Evolutionary conservation across 2,888 invertebrate genomes (phyloP).

Genomic region (Anticlea derivata): DNA sequence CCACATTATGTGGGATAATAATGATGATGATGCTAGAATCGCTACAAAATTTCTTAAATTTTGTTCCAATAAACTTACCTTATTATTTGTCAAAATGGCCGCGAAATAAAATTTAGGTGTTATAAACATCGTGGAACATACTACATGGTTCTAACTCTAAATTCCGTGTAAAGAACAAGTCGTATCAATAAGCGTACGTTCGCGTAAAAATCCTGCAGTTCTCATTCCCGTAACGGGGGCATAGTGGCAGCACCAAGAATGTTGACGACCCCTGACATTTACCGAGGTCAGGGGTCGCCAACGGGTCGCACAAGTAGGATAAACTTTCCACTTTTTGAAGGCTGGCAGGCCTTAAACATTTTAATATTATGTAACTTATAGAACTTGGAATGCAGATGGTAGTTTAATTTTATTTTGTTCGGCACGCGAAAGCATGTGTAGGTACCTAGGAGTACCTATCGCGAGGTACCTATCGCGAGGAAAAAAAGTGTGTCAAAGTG

Average conservation of each 20-base stretch:
- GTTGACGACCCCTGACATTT: conserved; percentile 50
- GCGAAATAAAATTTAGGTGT: too few species aligned
- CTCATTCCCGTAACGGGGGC: conserved; percentile 6
- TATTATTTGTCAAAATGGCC: too few species aligned
- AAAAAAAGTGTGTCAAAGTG: too few species aligned
- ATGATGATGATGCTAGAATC: too few species aligned
- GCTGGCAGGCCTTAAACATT: conserved; percentile 6
- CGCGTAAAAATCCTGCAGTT: conserved; percentile 8
- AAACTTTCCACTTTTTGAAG: conserved; percentile 32
- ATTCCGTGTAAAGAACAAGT: neutral
- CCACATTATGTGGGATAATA: too few species aligned
- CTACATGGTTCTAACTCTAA: too few species aligned
- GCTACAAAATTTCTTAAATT: too few species aligned
- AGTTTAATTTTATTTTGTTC: neutral
- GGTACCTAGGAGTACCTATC: too few species aligned
- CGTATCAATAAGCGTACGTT: neutral
- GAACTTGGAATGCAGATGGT: neutral
- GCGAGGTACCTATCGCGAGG: too few species aligned
- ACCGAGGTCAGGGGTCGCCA: conserved; percentile 44
- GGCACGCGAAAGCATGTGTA: too few species aligned
- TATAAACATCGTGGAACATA: too few species aligned
- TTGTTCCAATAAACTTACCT: too few species aligned
- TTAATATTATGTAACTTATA: conserved; percentile 14
- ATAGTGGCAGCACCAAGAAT: conserved; percentile 20
- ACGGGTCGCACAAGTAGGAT: conserved; percentile 31